Evolutionary conservation across 2,888 invertebrate species (phyloP).

Genomic region (Sminthurides aquaticus): DNA sequence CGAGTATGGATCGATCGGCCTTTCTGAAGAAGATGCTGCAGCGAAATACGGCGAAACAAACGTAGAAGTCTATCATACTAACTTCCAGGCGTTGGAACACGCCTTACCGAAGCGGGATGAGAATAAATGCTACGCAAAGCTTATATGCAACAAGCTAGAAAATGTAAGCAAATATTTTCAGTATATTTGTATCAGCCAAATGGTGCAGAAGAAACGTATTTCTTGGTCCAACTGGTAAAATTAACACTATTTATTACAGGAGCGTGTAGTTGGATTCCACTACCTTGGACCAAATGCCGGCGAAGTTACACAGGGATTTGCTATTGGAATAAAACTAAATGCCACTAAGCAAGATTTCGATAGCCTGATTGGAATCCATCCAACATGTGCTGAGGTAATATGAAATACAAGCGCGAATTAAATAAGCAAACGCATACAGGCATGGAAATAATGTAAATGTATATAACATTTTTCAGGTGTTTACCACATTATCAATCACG

Average conservation of each 20-base stretch:
- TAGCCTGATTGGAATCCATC: constrained; percentile 56
- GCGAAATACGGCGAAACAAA: constrained; percentile 63
- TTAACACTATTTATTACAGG: constrained; percentile 24
- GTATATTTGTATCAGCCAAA: neutral
- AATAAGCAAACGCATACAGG: no score
- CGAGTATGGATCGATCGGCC: constrained; percentile 91
- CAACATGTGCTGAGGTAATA: constrained; percentile 47
- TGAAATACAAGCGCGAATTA: neutral
- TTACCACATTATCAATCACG: constrained; percentile 51
- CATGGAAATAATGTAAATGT: no score
- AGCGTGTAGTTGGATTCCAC: constrained; percentile 74
- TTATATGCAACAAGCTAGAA: constrained; percentile 55
- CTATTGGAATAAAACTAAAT: constrained; percentile 71
- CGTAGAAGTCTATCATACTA: constrained; percentile 86
- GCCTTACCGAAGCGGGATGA: constrained; percentile 82
- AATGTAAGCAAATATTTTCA: constrained; percentile 38
- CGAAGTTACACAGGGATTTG: constrained; percentile 90
- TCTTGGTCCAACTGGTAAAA: neutral
- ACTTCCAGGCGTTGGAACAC: constrained; percentile 92
- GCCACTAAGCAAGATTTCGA: constrained; percentile 55
- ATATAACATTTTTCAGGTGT: no score
- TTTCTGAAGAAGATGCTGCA: constrained; percentile 79
- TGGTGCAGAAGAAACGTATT: no score
- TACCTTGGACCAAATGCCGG: constrained; percentile 86
- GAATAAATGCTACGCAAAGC: constrained; percentile 84